Percentiles rank a stretch among this genome's conserved stretches.
These are phyloP conservation scores for Chaetura pelagica DNA, from an alignment of 2,113 vertebrate species.

Conservation along the genomic window DNA sequence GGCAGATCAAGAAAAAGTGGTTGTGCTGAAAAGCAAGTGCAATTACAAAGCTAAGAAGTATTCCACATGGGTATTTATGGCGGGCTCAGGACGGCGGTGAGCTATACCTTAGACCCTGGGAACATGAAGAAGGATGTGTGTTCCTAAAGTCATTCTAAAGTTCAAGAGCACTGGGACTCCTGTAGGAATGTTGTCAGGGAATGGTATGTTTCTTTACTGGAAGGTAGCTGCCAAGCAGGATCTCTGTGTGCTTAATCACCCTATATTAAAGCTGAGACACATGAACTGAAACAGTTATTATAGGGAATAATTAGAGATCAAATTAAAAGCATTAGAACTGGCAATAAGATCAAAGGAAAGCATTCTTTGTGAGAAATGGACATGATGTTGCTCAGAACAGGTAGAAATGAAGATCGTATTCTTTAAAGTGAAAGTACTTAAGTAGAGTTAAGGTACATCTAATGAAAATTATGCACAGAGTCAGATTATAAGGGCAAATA, in stretches of 20 bases:
- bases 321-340: constrained; percentile 56
- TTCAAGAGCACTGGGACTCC: not conserved
- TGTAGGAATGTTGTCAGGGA: not conserved
- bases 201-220: not conserved
- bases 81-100: not conserved
- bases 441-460: not conserved
- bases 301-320: constrained; percentile 55
- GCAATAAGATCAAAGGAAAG: constrained; percentile 57
- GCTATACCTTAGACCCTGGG: not conserved
- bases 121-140: not conserved
- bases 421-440: not conserved
- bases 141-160: not conserved
- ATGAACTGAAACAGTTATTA: constrained; percentile 51
- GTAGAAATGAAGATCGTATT: not conserved
- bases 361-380: constrained; percentile 24
- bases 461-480: not conserved
- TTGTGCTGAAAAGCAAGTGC: not conserved
- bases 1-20: not conserved
- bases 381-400: not conserved
- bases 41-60: not conserved
- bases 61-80: not conserved
- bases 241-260: constrained; percentile 43
- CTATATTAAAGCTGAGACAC: constrained; percentile 38
- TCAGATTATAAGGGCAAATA: not conserved
- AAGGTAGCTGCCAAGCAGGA: constrained; percentile 36